Evolutionary conservation across 2,888 invertebrate genomes (phyloP).

Genomic region (Eretmocerus hayati): DNA sequence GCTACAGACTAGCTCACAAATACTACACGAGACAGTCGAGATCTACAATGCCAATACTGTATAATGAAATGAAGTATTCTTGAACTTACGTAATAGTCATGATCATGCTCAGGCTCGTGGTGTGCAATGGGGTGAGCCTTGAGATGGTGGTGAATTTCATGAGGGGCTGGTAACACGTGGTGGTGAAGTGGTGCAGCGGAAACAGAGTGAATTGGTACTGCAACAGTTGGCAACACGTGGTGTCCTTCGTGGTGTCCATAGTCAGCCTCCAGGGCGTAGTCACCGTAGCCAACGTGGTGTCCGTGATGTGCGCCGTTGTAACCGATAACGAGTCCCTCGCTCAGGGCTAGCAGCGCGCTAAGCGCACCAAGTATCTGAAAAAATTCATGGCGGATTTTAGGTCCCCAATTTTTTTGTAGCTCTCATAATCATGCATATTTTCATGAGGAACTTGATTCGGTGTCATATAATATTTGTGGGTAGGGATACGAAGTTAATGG

Average conservation of each 20-base stretch:
- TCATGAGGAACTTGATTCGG: too few relatives aligned
- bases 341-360: conserved; percentile 28
- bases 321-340: conserved; percentile 38
- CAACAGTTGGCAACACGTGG: conserved; percentile 39
- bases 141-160: conserved; percentile 19
- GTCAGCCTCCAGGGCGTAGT: conserved; percentile 40
- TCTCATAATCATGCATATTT: too few relatives aligned
- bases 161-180: conserved; percentile 15
- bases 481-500: too few relatives aligned
- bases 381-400: too few relatives aligned
- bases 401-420: too few relatives aligned
- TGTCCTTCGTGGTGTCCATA: conserved; percentile 36
- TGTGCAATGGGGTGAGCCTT: conserved; percentile 32
- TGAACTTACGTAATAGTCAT: conserved; percentile 42
- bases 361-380: conserved; percentile 34
- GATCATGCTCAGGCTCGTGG: conserved; percentile 34
- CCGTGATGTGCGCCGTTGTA: conserved; percentile 35
- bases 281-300: conserved; percentile 33
- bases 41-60: too few relatives aligned
- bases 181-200: conserved; percentile 38
- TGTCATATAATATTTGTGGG: too few relatives aligned
- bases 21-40: too few relatives aligned
- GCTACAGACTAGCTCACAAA: too few relatives aligned
- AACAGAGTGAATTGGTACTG: conserved; percentile 41
- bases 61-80: too few relatives aligned